Conservation (phyloP, 2,797 vertebrate genomes). For the Galaxias olidus region DNA sequence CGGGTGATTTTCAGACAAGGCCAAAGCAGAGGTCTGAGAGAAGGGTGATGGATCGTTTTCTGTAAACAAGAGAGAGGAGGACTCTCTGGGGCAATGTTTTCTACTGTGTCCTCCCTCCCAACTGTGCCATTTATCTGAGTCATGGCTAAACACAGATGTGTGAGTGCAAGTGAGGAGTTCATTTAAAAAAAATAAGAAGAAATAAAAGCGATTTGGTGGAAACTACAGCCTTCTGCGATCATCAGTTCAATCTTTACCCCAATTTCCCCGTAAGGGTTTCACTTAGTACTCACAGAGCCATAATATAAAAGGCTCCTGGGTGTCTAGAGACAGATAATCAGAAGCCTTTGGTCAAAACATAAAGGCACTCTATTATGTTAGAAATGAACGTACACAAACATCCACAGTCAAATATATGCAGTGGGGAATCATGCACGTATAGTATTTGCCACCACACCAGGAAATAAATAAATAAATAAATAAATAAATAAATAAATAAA, state of each 20-base stretch:
- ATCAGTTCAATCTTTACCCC: conserved; percentile 57
- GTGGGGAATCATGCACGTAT: not conserved
- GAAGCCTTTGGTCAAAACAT: conserved; percentile 25
- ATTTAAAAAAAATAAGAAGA: conserved; percentile 48
- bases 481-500: too few relatives aligned
- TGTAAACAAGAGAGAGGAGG: conserved; percentile 57
- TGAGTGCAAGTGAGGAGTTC: conserved; percentile 61
- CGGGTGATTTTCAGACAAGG: conserved; percentile 64
- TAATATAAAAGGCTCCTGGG: conserved; percentile 23
- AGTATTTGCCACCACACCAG: not conserved
- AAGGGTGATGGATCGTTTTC: conserved; percentile 70
- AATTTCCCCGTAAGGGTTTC: conserved; percentile 37
- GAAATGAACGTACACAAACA: too few relatives aligned
- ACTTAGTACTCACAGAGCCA: conserved; percentile 1
- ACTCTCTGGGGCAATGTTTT: conserved; percentile 66
- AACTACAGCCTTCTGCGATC: conserved; percentile 52
- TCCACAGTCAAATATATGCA: not conserved
- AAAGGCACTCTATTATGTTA: too few relatives aligned
- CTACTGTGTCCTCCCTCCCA: conserved; percentile 57
- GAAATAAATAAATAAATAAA: too few relatives aligned
- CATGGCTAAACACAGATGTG: conserved; percentile 71
- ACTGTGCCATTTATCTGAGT: conserved; percentile 78
- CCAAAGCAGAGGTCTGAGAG: conserved; percentile 48
- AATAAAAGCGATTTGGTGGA: conserved; percentile 31
- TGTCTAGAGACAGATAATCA: too few relatives aligned